Base-by-base conservation (phyloP, 30 jellyfish, hydroid and myxozoan species). In the Aurelia sp. region DNA sequence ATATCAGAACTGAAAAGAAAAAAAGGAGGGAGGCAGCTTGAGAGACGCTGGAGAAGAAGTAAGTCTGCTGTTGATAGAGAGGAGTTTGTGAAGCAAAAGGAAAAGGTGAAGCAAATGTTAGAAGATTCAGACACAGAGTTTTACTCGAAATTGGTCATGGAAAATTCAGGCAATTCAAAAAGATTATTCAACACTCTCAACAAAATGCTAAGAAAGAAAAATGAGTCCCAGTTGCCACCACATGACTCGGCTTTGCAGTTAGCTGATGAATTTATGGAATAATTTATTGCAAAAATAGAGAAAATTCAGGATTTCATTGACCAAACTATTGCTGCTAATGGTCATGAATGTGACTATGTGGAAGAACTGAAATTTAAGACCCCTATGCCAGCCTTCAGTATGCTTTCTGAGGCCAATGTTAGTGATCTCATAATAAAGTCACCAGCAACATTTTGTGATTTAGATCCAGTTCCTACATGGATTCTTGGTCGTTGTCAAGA, bases 391-490 rank as follows among this genome's bases (percentile, higher is more conserved):
- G 70, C 80, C 69, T 58, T 78, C 55, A 21, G 81, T 33, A 37
- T 10, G 68, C 89, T 78, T 13, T 37, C 81, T 61, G 89, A 78
- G 82, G 67, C 81, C 12, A 33, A 79, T 61, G 81, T 79, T 21
- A 66, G 23, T 31, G 68, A 79, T 44, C 89, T 74, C 66, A 27
- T 71, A 71, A 27, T 6, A 6, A 65, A 35, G 33, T 33, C 82
- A 71, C 76, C 76, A 76, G 73, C 89, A 62, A 63, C 69, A 44
- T 81, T 40, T 12, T 82, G 92, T 52, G 86, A 68, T 31, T 30
- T 82, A 71, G 86, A 82, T 62, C 92, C 92, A 8, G 81, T 80
- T 65, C 84, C 90, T 3, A 80, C 84, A 44, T 80, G 90, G 84
- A 50, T 65, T 65, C 75, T 80, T 0, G 74, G 84, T 37, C 83